Evolutionary conservation across 2,888 invertebrate species (phyloP).

Genomic region (Pseudanteris insignis): DNA sequence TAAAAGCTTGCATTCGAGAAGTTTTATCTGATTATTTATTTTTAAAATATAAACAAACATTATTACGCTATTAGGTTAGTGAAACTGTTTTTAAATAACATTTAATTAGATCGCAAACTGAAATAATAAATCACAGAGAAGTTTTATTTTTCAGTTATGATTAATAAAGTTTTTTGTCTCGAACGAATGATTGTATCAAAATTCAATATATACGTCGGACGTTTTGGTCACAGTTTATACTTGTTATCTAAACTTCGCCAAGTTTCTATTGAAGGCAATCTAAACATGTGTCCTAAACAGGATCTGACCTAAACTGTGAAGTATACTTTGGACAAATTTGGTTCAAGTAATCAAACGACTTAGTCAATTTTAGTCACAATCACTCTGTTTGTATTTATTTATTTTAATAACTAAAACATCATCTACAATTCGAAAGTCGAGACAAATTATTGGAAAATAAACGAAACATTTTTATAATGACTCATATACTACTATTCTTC

Average conservation of each 20-base stretch:
- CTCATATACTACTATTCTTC: no score
- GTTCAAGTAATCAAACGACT: slow-evolving; percentile 37
- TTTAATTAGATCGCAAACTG: no score
- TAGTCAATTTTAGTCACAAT: slow-evolving; percentile 38
- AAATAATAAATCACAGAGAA: no score
- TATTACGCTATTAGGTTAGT: no score
- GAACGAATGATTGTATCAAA: slow-evolving; percentile 27
- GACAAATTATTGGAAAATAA: no score
- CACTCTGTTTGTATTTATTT: slow-evolving; percentile 33
- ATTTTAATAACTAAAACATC: slow-evolving; percentile 16
- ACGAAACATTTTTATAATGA: no score
- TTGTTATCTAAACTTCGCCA: slow-evolving; percentile 39
- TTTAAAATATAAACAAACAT: no score
- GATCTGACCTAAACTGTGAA: slow-evolving; percentile 33
- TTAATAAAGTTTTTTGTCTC: no score
- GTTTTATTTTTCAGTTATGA: no score
- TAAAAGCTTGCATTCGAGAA: no score
- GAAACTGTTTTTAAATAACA: no score
- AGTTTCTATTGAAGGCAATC: slow-evolving; percentile 42
- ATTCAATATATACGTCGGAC: slow-evolving; percentile 23
- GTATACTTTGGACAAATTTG: slow-evolving; percentile 32
- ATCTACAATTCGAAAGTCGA: neutral
- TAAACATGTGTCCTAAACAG: slow-evolving; percentile 43
- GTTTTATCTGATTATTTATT: no score
- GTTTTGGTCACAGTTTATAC: slow-evolving; percentile 34